A percentile compares a stretch with the other conserved stretches of the same genome.
Conservation (phyloP, 1,140 invertebrate genomes). For the Lepidurus arcticus region DNA sequence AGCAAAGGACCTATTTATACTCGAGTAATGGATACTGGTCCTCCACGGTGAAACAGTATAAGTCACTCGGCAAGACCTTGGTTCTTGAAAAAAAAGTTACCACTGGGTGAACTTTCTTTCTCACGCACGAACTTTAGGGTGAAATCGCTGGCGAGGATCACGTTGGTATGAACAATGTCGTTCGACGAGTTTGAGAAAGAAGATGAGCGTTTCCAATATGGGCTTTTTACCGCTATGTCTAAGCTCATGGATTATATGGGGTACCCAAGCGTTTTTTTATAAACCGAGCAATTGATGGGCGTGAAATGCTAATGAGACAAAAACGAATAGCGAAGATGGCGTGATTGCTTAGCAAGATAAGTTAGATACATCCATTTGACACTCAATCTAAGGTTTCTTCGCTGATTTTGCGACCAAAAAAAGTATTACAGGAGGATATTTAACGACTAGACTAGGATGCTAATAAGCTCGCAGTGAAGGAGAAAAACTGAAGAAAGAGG, state of each 20-base stretch:
- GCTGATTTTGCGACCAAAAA: neutral
- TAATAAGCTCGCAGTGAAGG: neutral
- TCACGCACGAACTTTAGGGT: neutral
- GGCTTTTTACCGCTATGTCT: neutral
- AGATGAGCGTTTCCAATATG: neutral
- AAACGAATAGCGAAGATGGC: neutral
- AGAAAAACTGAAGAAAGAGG: neutral
- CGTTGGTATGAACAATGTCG: conserved; percentile 5
- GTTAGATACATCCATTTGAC: neutral
- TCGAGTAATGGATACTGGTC: neutral
- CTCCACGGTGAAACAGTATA: neutral
- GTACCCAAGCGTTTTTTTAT: neutral
- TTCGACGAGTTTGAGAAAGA: neutral
- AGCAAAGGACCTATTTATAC: neutral
- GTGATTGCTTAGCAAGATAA: neutral
- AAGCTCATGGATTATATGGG: neutral
- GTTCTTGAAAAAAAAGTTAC: neutral
- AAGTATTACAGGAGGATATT: neutral
- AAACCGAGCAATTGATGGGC: neutral
- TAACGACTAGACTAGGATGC: neutral
- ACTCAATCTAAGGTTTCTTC: neutral
- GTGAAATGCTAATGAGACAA: neutral
- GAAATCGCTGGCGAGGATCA: neutral
- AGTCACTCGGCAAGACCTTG: neutral
- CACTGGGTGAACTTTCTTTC: conserved; percentile 12